Percentiles rank a stretch among this genome's conserved stretches.
These are phyloP conservation scores for Oncorhynchus gorbuscha DNA, from an alignment of 2,113 vertebrate genomes.

Conservation along the genomic window DNA sequence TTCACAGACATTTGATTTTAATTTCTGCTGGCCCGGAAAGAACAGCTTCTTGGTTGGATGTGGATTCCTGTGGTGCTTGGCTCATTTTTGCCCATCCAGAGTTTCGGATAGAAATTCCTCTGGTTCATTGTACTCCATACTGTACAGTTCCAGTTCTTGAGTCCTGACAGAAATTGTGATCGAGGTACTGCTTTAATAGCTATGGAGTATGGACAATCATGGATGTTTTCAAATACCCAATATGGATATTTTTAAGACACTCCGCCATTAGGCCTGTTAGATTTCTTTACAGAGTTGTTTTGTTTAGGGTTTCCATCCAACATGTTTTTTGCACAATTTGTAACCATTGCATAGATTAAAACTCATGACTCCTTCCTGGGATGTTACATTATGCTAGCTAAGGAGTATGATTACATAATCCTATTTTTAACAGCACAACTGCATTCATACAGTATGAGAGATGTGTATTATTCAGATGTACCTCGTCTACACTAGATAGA, in stretches of 20 bases:
- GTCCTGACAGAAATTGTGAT: background rate
- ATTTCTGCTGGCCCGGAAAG: constrained; percentile 47
- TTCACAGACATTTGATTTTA: constrained; percentile 37
- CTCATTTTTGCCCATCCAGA: constrained; percentile 28
- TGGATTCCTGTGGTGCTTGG: constrained; percentile 48
- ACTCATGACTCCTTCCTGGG: too few relatives aligned
- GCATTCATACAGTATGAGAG: background rate
- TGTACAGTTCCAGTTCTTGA: background rate
- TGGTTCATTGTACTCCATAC: constrained; percentile 17
- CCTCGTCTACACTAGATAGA: background rate
- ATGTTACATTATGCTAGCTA: too few relatives aligned
- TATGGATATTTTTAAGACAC: constrained; percentile 16
- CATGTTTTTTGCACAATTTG: constrained; percentile 11
- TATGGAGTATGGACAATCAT: constrained; percentile 24
- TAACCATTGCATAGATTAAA: too few relatives aligned
- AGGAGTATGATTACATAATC: background rate
- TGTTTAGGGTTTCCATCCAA: background rate
- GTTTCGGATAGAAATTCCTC: constrained; percentile 21
- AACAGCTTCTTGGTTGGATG: constrained; percentile 42
- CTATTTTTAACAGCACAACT: background rate
- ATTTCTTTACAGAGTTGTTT: constrained; percentile 34
- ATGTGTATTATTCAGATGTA: background rate
- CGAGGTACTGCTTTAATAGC: constrained; percentile 23
- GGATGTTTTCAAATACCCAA: constrained; percentile 6
- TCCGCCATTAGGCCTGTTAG: background rate